Base-by-base conservation (phyloP, 2,113 vertebrate species). In the Bufo gargarizans region DNA sequence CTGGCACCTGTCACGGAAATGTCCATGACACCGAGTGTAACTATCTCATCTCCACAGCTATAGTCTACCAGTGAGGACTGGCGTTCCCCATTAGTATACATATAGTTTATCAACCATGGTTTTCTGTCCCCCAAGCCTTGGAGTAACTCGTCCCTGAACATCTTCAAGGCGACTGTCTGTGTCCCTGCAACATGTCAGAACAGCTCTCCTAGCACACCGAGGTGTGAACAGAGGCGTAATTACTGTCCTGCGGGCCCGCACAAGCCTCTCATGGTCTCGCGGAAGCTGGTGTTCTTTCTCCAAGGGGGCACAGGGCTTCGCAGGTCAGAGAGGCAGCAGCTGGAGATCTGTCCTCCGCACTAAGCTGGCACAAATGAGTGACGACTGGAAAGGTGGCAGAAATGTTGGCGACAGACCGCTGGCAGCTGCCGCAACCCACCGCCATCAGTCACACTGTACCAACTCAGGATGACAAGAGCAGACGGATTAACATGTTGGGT, bases 241-340 rank as follows among this genome's bases (percentile, higher is more conserved):
- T 8, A 67, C 53, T 81, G 47, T 72, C 86, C 56, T 58, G 43
- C 50, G 65, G 85, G 77, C 77, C 63, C 22, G 16, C 20, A 20
- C 43, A 49, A 8, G 20, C 8, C 43, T 74, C 69, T 74, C 43
- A 22, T 53, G 61, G 63, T 17, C 53, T 9, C 58, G 56, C 77
- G 11, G 13, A 11, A 56, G 86, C 77, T 81, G 63, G 61, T 69
- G 47, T 87, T 80, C 59, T 69, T 50, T 79, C 85, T 87, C 77
- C 63, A 56, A 67, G 47, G 69, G 45, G 20, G 86, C 53, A 87
- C 53, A 50, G 47, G 49, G 58, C 63, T n/a, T 81, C 50, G 45
- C 86, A 87, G 78, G 86, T 82, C 86, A 56, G 78, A 72, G 67
- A 61, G 65, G 78, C 65, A 58, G 86, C 86, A 87, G 86, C 63